phyloP scores from a whole-genome alignment of 2,888 invertebrate genomes.

The Serrognathus titanus region DNA sequence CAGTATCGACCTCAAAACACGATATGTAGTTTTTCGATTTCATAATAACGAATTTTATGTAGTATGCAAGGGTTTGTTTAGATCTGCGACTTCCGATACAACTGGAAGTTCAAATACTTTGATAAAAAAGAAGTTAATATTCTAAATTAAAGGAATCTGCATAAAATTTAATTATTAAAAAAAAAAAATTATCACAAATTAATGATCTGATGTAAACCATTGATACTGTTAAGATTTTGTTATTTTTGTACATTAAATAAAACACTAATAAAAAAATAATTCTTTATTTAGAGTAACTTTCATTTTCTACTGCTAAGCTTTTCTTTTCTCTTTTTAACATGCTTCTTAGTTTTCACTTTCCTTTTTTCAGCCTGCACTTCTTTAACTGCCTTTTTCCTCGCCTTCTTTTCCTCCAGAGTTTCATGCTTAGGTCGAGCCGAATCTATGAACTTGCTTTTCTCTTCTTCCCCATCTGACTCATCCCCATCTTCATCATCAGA shows the following conservation, averaged over 20 bases:
- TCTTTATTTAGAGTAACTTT: neutral
- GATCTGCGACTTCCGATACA: too few species aligned
- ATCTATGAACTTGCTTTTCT: slow-evolving; percentile 58
- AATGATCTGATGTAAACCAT: neutral
- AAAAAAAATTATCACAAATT: neutral
- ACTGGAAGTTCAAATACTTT: neutral
- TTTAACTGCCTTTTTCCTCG: slow-evolving; percentile 84
- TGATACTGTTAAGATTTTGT: too few species aligned
- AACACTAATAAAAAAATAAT: too few species aligned
- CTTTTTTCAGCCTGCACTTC: slow-evolving; percentile 85
- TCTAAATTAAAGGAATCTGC: too few species aligned
- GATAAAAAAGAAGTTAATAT: too few species aligned
- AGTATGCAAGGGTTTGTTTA: too few species aligned
- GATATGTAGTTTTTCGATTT: too few species aligned
- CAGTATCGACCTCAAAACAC: too few species aligned
- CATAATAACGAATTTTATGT: too few species aligned
- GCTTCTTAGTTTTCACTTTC: slow-evolving; percentile 87
- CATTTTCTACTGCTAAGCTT: slow-evolving; percentile 51
- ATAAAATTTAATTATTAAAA: neutral
- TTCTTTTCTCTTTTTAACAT: slow-evolving; percentile 87
- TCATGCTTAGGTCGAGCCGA: slow-evolving; percentile 74
- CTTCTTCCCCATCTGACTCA: slow-evolving; percentile 37
- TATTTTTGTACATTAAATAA: neutral
- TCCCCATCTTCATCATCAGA: slow-evolving; percentile 38
- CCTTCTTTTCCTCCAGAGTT: slow-evolving; percentile 74